Evolutionary conservation across 2,113 vertebrate species (phyloP), one percentile per base, ranked within the genome.

Genomic region (Heptranchias perlo): DNA sequence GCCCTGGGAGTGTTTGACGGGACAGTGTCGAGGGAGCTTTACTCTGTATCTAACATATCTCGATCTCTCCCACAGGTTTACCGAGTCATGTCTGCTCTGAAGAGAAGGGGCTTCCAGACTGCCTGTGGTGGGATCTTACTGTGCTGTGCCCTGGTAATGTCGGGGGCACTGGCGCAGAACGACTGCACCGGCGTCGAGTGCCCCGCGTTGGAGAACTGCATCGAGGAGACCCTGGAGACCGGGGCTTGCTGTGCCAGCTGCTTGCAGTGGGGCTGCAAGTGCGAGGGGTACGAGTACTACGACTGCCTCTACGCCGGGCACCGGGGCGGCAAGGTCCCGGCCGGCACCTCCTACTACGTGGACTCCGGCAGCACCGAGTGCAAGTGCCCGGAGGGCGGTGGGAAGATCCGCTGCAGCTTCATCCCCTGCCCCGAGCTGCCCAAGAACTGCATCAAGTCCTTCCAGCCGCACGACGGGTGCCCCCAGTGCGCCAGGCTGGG

Each of bases 241-340:
- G 96, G 62, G 8, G 47, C 61, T 0, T 96, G 96, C 96, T 96
- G 96, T 39, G 44, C 96, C 25, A 31, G 14, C 16, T 96, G 93
- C n/a, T 1, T 96, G 87, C 54, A 39, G 65, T 5, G 7, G 13
- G 96, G 96, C 35, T 96, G 96, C 8, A 28, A 1, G 4, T 96
- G 96, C 64, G 28, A 28, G n/a, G 96, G 96, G 0, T 96, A 96
- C 69, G 64, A 58, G 93, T 92, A 94, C 47, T 96, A 92, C 5
- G 93, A 96, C 49, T 96, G 96, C 54, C 49, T 96, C 4, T 7
- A 31, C 28, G 96, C 65, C 2, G 96, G 96, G 21, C 76, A 69
- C 65, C 23, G 35, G 39, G 4, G 54, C 1, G 96, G 93, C 14
- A 82, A 65, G 8, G 93, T 96, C 23, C 54, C 96, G 0, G 96